Conservation (phyloP, 2,113 vertebrate species). For the Platysteira castanea region DNA sequence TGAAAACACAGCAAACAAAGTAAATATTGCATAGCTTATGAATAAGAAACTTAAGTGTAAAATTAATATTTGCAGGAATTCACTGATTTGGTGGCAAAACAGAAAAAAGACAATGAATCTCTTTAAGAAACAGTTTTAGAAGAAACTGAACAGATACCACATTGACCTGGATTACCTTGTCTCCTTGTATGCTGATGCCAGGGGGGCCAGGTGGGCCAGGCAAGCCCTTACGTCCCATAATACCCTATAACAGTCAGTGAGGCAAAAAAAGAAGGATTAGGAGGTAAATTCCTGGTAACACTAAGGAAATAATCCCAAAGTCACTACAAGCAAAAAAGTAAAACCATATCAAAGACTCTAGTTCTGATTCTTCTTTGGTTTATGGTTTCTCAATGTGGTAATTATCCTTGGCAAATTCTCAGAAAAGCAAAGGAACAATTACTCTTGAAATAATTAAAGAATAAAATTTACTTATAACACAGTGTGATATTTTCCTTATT, state of each 20-base stretch:
- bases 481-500: background rate
- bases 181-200: constrained; percentile 80
- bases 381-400: background rate
- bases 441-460: background rate
- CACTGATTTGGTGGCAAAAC: background rate
- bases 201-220: constrained; percentile 70
- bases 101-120: background rate
- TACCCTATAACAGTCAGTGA: constrained; percentile 66
- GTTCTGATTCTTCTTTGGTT: background rate
- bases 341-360: background rate
- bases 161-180: constrained; percentile 74
- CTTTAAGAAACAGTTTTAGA: background rate
- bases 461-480: background rate
- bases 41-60: background rate
- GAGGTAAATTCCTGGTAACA: background rate
- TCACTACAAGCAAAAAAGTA: background rate
- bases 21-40: background rate
- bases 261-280: background rate
- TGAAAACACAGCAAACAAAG: background rate
- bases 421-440: background rate
- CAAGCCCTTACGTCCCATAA: constrained; percentile 72
- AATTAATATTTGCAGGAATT: background rate
- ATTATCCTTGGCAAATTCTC: background rate
- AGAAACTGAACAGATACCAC: background rate
- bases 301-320: background rate